Base-by-base conservation (phyloP, 2,888 invertebrate genomes). In the Pomacea canaliculata region DNA sequence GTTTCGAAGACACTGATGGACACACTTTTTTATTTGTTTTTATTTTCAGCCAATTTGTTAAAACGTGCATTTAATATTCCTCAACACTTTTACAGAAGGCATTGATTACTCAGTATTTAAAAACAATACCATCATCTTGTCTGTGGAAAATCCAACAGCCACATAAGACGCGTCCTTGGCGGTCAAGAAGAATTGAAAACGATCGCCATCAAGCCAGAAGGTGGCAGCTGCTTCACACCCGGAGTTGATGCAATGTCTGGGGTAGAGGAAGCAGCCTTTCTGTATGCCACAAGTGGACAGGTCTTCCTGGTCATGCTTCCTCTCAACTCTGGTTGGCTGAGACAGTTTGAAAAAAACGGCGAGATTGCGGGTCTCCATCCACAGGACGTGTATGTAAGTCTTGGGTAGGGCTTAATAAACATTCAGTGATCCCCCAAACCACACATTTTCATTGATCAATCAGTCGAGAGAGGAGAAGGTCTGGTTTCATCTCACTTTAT, bases 181-280 rank as follows among this genome's bases (percentile, higher is more conserved):
- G 86, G 93, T 93, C 86, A 95, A 83, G 88, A 95, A 94, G 85
- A 95, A 94, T 72, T 91, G 90, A 77, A 93, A 93, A 10, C 93
- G 92, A 72, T 91, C 91, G 18, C 92, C 93, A 68, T 71, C 75
- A 2, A 68, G 75, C 68, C 80, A 76, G 65, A 74, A 78, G 46
- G 60, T 93, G 0, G 94, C 93, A 0, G 94, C 91, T 0, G 94
- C 94, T 77, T 92, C 92, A 90, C 97, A 97, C 83, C 93, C 93
- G n/a, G 91, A 91, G 5, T 91, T 89, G 1, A 94, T 88, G 89
- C 97, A 97, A 48, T 93, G 93, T 76, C 93, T 92, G 0, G 96
- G 95, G 0, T 94, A 92, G 0, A 96, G 96, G 86, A 96, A 96
- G 88, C 97, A 97, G 16, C 94, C 93, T 90, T 95, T 95, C 13